Evolutionary conservation across 2,113 vertebrate genomes (phyloP), one percentile per base, ranked within the genome.

Genomic region (Haemorhous mexicanus): DNA sequence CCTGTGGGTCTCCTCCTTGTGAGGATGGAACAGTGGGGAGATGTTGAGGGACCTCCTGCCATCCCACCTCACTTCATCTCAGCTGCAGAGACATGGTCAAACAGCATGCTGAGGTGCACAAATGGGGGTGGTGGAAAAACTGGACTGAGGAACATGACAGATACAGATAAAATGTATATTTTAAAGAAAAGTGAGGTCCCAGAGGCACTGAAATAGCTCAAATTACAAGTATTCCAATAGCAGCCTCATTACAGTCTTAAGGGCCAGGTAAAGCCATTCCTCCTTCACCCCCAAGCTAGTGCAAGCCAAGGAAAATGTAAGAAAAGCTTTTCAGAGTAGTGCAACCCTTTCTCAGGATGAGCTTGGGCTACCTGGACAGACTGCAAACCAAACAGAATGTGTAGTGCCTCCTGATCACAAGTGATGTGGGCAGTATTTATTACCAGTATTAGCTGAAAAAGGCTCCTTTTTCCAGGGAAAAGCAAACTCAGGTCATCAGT

Each of bases 21-120:
- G 6, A 10, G 0, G 0, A 5, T 23, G 49, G 47, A 32, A 13
- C 0, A 0, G 10, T 32, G 43, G 20, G 32, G 43, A 59, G n/a
- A 7, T 63, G 55, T 17, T 46, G 58, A 67, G 35, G 49, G 30
- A 44, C 19, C 56, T 88, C 17, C 37, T 52, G n/a, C 67, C 67
- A 18, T 39, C 62, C 55, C 47, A 15, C 28, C 73, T 50, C 3
- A 1, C 28, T 50, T 79, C 32, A 23, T 55, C 58, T 46, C 17
- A 0, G 1, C 41, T 61, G 26, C 37, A 43, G 28, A 37, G 24
- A 19, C 3, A 0, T 3, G 19, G 35, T 35, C 43, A 67, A 35
- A 11, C 6, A 15, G 23, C 52, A 28, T 55, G 13, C 28, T 0
- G 0, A 18, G 11, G 49, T 63, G 27, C 33, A 59, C 21, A 72